Percentiles rank a stretch among this genome's conserved stretches.
Evolutionary conservation across 1,140 invertebrate species (phyloP).

Genomic region (Drosophila pectinifera): DNA sequence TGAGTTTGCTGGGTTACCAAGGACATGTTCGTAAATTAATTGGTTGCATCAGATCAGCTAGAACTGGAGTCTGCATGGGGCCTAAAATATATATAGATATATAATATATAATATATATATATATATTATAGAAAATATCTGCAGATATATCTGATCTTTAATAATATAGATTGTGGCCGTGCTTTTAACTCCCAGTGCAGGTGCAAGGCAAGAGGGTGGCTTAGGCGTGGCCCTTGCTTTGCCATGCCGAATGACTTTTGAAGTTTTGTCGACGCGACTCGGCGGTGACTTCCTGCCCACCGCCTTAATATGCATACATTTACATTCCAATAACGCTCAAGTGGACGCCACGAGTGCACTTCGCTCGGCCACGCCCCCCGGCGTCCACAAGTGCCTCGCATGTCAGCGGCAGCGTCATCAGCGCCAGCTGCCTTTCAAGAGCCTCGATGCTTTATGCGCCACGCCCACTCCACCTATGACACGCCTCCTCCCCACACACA

Average conservation of each 20-base stretch:
- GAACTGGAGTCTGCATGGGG: too few species aligned
- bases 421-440: slow-evolving; percentile 69
- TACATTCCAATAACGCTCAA: slow-evolving; percentile 83
- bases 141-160: rapidly evolving
- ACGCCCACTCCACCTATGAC: slow-evolving; percentile 32
- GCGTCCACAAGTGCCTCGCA: slow-evolving; percentile 64
- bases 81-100: too few species aligned
- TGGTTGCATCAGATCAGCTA: too few species aligned
- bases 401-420: slow-evolving; percentile 68
- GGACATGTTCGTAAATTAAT: background rate
- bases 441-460: slow-evolving; percentile 52
- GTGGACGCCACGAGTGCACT: slow-evolving; percentile 78
- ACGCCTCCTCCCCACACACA: slow-evolving; percentile 8
- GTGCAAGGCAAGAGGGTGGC: background rate
- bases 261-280: slow-evolving; percentile 69
- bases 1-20: background rate
- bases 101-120: too few species aligned
- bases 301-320: slow-evolving; percentile 78
- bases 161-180: background rate
- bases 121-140: background rate
- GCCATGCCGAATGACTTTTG: slow-evolving; percentile 75
- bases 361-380: slow-evolving; percentile 45
- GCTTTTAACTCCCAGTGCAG: slow-evolving; percentile 1
- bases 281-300: slow-evolving; percentile 23
- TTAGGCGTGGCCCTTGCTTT: slow-evolving; percentile 15